Conservation (phyloP, 2,888 invertebrate species). For the Heteromyza rotundicornis region DNA sequence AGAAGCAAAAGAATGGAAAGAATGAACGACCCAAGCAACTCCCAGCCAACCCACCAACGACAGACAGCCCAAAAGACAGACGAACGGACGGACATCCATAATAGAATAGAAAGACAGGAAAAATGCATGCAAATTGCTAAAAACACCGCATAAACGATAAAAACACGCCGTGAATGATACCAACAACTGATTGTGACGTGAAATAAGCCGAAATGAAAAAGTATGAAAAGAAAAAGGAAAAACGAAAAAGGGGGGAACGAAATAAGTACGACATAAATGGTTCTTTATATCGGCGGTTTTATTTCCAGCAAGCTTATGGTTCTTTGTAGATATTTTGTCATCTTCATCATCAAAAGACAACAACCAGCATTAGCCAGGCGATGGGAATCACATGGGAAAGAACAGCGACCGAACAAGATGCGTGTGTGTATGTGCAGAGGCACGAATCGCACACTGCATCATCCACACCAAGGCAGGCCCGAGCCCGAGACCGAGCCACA, state of each 20-base stretch:
- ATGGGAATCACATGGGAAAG: background rate
- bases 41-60: constrained; percentile 13
- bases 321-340: constrained; percentile 53
- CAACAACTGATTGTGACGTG: constrained; percentile 60
- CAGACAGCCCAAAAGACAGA: constrained; percentile 26
- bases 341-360: constrained; percentile 48
- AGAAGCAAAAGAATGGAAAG: too few species aligned
- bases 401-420: constrained; percentile 1
- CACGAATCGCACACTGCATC: background rate
- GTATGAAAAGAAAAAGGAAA: constrained; percentile 37
- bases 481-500: background rate
- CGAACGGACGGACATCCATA: constrained; percentile 9
- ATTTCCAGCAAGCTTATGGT: constrained; percentile 52
- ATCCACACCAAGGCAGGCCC: too few species aligned
- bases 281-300: constrained; percentile 54
- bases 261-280: constrained; percentile 54
- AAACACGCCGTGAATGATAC: constrained; percentile 40
- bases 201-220: constrained; percentile 58
- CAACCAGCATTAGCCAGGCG: background rate
- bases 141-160: constrained; percentile 38
- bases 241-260: constrained; percentile 39
- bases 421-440: constrained; percentile 27
- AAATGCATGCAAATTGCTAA: constrained; percentile 23
- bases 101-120: constrained; percentile 28
- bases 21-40: background rate